Evolutionary conservation across 2,888 invertebrate genomes (phyloP).

Genomic region (Pyrocoelia pectoralis): DNA sequence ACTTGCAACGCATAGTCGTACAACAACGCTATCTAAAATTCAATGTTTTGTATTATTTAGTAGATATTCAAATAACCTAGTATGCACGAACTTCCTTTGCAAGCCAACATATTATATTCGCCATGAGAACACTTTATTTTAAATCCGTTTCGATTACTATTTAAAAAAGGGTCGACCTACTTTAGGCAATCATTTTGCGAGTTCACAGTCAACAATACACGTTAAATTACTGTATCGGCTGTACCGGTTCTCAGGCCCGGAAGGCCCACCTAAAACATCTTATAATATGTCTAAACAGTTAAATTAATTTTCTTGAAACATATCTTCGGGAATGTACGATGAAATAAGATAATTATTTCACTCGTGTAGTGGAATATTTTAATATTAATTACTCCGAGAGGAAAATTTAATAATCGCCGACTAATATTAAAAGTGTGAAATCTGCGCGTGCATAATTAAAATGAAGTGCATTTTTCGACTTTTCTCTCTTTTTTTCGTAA

Average conservation of each 20-base stretch:
- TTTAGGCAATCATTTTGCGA: too few relatives aligned
- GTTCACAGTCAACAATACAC: background rate
- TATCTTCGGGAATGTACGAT: conserved; percentile 22
- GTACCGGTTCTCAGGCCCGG: conserved; percentile 19
- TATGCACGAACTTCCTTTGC: too few relatives aligned
- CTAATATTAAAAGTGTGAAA: too few relatives aligned
- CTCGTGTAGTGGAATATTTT: background rate
- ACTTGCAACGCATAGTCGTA: too few relatives aligned
- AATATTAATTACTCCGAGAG: background rate
- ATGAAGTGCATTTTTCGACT: background rate
- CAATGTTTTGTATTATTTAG: too few relatives aligned
- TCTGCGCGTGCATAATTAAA: background rate
- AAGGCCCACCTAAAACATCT: conserved; percentile 23
- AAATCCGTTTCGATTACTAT: too few relatives aligned
- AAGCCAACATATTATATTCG: too few relatives aligned
- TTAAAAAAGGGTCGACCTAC: too few relatives aligned
- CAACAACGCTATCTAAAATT: too few relatives aligned
- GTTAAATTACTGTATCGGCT: background rate
- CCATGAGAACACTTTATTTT: too few relatives aligned
- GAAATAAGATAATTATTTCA: conserved; percentile 28
- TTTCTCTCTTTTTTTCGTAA: background rate
- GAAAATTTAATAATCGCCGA: too few relatives aligned
- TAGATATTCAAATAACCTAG: too few relatives aligned
- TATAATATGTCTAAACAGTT: conserved; percentile 26
- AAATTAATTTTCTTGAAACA: conserved; percentile 21